Conservation (phyloP, 2,113 vertebrate genomes). For the Limnothrissa miodon region DNA sequence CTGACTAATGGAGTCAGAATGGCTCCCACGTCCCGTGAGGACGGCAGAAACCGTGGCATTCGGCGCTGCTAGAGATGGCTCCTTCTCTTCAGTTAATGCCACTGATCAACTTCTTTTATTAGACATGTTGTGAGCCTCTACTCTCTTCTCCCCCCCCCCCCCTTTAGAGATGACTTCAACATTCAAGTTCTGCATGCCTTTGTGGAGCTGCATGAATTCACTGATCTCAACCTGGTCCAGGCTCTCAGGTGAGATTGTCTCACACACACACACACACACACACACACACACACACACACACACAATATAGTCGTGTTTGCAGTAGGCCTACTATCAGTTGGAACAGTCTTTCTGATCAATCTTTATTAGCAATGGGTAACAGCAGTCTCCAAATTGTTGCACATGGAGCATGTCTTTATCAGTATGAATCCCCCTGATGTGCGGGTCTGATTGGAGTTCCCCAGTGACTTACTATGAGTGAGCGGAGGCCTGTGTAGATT, state of each 20-base stretch:
- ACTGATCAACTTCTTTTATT: background rate
- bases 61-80: too few species aligned
- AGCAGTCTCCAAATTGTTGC: background rate
- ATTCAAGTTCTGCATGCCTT: slow-evolving; percentile 93
- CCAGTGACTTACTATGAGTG: background rate
- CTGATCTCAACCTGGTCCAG: slow-evolving; percentile 92
- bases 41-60: background rate
- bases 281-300: background rate
- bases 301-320: background rate
- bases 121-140: background rate
- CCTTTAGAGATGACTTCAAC: slow-evolving; percentile 88
- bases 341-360: background rate
- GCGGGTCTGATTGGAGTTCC: background rate
- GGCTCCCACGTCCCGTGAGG: background rate
- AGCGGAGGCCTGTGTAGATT: background rate
- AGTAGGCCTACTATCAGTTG: too few species aligned
- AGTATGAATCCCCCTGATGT: background rate
- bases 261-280: background rate
- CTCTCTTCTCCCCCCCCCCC: background rate
- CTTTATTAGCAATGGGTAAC: background rate
- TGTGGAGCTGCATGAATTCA: slow-evolving; percentile 95
- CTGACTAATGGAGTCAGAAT: slow-evolving; percentile 4
- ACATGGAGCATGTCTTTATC: background rate
- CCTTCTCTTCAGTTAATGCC: background rate
- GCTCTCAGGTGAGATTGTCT: slow-evolving; percentile 61